These are phyloP conservation scores for Threskiornis aethiopicus DNA, from an alignment of 2,797 vertebrate genomes.

Conservation along the genomic window DNA sequence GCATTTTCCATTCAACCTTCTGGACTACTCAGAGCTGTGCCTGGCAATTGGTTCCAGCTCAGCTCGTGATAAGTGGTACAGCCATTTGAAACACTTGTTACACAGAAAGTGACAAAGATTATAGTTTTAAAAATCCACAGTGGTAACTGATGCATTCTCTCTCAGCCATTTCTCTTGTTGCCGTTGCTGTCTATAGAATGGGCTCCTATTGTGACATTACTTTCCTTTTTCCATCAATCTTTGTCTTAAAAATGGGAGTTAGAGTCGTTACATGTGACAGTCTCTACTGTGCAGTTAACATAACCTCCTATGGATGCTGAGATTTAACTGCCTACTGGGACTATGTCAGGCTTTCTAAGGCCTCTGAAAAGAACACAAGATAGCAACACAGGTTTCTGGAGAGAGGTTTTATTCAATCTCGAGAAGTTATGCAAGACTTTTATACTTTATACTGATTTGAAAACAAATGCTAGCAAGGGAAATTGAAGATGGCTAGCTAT, in stretches of 20 bases:
- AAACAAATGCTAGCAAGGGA: not conserved
- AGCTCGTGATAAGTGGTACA: not conserved
- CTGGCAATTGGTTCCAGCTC: not conserved
- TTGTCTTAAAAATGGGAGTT: constrained; percentile 35
- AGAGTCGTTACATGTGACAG: not conserved
- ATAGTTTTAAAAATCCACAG: not conserved
- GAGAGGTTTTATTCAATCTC: not conserved
- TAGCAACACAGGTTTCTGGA: not conserved
- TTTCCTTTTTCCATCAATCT: constrained; percentile 29
- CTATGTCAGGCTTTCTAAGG: not conserved
- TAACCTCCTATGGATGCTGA: not conserved
- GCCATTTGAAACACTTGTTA: not conserved
- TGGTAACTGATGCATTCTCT: not conserved
- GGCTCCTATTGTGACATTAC: not conserved
- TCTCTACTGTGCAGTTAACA: not conserved
- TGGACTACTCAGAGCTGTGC: not conserved
- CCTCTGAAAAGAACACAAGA: not conserved
- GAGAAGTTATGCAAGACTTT: not conserved
- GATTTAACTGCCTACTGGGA: not conserved
- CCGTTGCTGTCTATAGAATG: not conserved
- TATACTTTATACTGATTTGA: not conserved
- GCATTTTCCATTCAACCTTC: not conserved
- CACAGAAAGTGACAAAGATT: not conserved
- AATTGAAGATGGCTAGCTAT: not conserved
- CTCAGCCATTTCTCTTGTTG: not conserved